phyloP scores from a whole-genome alignment of 2,113 vertebrate genomes.

The Scophthalmus maximus region DNA sequence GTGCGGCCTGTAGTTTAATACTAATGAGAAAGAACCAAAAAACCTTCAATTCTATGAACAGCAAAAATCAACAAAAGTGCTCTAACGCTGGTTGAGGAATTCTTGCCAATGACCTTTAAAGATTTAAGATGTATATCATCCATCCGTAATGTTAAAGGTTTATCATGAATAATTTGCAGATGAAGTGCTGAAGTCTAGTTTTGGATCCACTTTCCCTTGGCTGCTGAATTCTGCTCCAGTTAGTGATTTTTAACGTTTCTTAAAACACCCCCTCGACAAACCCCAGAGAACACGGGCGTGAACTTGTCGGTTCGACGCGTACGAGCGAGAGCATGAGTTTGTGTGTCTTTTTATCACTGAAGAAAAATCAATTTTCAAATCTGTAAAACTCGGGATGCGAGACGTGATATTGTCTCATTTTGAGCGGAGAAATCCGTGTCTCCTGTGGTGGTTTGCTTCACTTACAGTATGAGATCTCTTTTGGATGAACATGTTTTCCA shows the following conservation, averaged over 20 bases:
- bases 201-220: slow-evolving; percentile 6
- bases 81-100: background rate
- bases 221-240: slow-evolving; percentile 7
- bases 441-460: slow-evolving; percentile 3
- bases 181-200: no score
- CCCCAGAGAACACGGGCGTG: no score
- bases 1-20: background rate
- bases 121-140: background rate
- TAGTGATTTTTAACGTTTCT: slow-evolving; percentile 22
- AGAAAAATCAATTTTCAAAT: slow-evolving; percentile 1
- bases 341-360: background rate
- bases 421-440: background rate
- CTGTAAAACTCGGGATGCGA: background rate
- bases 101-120: background rate
- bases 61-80: background rate
- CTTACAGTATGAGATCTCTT: slow-evolving; percentile 9
- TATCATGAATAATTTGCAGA: slow-evolving; percentile 29
- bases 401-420: background rate
- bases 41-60: no score
- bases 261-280: slow-evolving; percentile 6
- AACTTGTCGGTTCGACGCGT: background rate
- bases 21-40: no score
- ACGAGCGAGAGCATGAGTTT: background rate
- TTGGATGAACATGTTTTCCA: no score
- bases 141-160: slow-evolving; percentile 1